These are phyloP conservation scores for Neodiprion fabricii DNA, from an alignment of 1,140 invertebrate genomes.

Conservation along the genomic window DNA sequence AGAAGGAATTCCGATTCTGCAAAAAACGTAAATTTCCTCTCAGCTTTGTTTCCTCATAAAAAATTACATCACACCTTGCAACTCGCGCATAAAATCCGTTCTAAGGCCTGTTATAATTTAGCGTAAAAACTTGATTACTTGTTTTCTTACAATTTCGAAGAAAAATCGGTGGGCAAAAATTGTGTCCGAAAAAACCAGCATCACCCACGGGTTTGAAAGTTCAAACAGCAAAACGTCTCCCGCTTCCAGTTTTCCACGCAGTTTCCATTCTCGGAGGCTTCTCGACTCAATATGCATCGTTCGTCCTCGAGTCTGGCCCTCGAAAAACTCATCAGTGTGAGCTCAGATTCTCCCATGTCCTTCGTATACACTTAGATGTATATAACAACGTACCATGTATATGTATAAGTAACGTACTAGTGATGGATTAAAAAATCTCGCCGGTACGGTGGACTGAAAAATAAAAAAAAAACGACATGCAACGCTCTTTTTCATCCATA, in stretches of 20 bases:
- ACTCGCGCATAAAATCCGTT: too few relatives aligned
- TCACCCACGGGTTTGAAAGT: constrained; percentile 27
- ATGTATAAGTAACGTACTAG: not conserved
- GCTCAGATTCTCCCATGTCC: constrained; percentile 29
- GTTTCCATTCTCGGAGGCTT: too few relatives aligned
- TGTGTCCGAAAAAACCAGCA: too few relatives aligned
- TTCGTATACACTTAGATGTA: not conserved
- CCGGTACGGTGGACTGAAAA: not conserved
- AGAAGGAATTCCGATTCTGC: too few relatives aligned
- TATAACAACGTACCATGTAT: not conserved
- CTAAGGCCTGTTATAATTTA: too few relatives aligned
- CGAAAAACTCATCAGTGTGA: constrained; percentile 50
- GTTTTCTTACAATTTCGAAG: too few relatives aligned
- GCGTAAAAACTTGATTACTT: too few relatives aligned
- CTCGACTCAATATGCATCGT: constrained; percentile 27
- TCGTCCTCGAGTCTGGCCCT: constrained; percentile 34
- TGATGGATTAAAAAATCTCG: not conserved
- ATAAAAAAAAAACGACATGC: not conserved
- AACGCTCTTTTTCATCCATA: too few relatives aligned
- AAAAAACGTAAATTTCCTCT: too few relatives aligned
- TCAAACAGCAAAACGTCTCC: constrained; percentile 38
- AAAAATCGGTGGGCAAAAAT: too few relatives aligned
- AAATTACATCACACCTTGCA: too few relatives aligned
- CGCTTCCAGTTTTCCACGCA: not conserved
- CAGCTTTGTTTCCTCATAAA: too few relatives aligned